Conservation (phyloP, 1,140 invertebrate species). For the Neuroterus valhalla region DNA sequence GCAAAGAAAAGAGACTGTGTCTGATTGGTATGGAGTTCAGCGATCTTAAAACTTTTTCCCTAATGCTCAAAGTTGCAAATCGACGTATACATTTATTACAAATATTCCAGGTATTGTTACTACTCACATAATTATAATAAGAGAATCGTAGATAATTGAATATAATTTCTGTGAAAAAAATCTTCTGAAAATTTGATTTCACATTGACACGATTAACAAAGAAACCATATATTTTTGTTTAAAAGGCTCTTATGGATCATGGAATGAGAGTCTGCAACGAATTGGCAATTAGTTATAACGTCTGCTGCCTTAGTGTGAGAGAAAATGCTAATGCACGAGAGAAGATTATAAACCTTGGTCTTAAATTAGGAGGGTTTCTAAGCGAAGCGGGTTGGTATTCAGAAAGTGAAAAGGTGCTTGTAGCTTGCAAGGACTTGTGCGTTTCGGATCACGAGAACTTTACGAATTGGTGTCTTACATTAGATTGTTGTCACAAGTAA, state of each 20-base stretch:
- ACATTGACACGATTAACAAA: no score
- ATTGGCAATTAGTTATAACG: conserved; percentile 73
- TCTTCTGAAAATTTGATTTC: no score
- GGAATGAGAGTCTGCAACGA: conserved; percentile 76
- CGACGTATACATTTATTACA: conserved; percentile 81
- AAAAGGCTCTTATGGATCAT: conserved; percentile 79
- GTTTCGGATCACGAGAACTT: conserved; percentile 72
- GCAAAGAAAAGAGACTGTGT: conserved; percentile 78
- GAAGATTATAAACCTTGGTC: conserved; percentile 75
- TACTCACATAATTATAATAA: not conserved
- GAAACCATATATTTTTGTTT: conserved; percentile 35
- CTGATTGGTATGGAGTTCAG: conserved; percentile 81
- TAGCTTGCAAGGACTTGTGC: conserved; percentile 79
- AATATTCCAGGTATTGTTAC: conserved; percentile 78
- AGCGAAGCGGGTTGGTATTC: conserved; percentile 90
- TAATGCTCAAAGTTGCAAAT: conserved; percentile 83
- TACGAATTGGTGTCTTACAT: conserved; percentile 72
- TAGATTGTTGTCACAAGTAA: conserved; percentile 86
- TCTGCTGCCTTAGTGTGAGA: conserved; percentile 57
- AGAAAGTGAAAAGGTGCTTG: conserved; percentile 83
- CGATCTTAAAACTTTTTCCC: conserved; percentile 83
- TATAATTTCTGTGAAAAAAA: no score
- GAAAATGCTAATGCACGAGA: conserved; percentile 52
- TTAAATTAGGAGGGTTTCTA: conserved; percentile 84
- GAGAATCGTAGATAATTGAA: no score